phyloP scores from a whole-genome alignment of 2,888 invertebrate species.

The Eucera pruinosa region DNA sequence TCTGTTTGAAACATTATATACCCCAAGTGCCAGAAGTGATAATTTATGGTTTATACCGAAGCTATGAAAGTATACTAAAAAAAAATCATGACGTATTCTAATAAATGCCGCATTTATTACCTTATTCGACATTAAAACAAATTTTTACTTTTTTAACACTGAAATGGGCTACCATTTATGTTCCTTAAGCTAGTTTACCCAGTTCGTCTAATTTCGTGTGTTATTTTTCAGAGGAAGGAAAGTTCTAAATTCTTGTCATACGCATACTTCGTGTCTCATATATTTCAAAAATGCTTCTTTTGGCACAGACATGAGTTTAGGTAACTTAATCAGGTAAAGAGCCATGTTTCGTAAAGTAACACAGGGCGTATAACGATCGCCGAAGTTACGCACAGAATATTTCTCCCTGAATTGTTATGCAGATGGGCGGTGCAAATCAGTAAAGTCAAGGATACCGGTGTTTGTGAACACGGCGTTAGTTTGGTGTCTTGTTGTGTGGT shows the following conservation, averaged over 20 bases:
- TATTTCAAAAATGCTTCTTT: background rate
- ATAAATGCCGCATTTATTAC: no score
- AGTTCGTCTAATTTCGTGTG: no score
- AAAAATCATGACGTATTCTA: no score
- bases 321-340: background rate
- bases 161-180: no score
- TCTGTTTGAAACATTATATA: no score
- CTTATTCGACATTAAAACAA: no score
- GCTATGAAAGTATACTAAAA: no score
- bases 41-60: no score
- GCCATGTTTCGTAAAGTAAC: slow-evolving; percentile 1
- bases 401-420: slow-evolving; percentile 55
- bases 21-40: no score
- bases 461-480: slow-evolving; percentile 57
- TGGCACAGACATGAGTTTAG: background rate
- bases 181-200: no score
- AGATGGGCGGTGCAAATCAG: slow-evolving; percentile 53
- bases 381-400: slow-evolving; percentile 28
- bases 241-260: background rate
- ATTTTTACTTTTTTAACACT: no score
- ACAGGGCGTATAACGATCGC: slow-evolving; percentile 21
- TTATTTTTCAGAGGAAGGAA: background rate
- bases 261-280: background rate
- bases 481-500: slow-evolving; percentile 74
- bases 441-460: slow-evolving; percentile 50